Conservation (phyloP, 2,888 invertebrate genomes). For the Volucella inanis region DNA sequence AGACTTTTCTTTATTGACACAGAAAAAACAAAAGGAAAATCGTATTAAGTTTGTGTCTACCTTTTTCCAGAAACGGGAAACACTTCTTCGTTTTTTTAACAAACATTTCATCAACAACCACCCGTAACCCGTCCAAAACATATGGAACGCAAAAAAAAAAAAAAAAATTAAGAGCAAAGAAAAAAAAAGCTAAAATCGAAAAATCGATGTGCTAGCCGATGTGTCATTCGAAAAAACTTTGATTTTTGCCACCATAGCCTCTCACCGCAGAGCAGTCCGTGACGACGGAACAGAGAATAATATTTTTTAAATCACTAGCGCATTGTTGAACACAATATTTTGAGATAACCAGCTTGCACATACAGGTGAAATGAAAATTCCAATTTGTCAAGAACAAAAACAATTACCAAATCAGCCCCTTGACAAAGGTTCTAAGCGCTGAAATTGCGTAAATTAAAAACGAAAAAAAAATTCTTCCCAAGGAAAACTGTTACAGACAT, state of each 20-base stretch:
- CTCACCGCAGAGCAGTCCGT: slow-evolving; percentile 2
- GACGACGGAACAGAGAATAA: slow-evolving; percentile 6
- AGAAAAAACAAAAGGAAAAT: slow-evolving; percentile 19
- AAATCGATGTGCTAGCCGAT: slow-evolving; percentile 69
- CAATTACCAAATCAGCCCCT: slow-evolving; percentile 23
- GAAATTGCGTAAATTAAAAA: slow-evolving; percentile 57
- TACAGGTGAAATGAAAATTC: slow-evolving; percentile 39
- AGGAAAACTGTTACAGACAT: slow-evolving; percentile 80
- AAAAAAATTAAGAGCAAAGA: background rate
- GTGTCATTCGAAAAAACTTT: slow-evolving; percentile 63
- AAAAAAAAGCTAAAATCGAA: slow-evolving; percentile 55
- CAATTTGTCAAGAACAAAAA: slow-evolving; percentile 42
- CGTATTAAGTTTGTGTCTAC: slow-evolving; percentile 15
- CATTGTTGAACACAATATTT: background rate
- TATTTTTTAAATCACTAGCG: slow-evolving; percentile 32
- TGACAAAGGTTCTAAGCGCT: slow-evolving; percentile 33
- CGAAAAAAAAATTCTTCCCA: slow-evolving; percentile 10
- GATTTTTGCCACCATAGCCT: slow-evolving; percentile 43
- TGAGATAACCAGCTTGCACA: slow-evolving; percentile 21
- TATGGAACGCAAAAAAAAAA: slow-evolving; percentile 59
- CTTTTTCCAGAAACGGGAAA: background rate
- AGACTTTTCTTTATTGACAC: slow-evolving; percentile 38
- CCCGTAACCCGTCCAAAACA: slow-evolving; percentile 45
- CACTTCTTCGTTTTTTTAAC: slow-evolving; percentile 1
- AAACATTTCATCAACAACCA: slow-evolving; percentile 37